Base-by-base conservation (phyloP, 1,140 invertebrate species). In the Tetranychus cinnabarinus region DNA sequence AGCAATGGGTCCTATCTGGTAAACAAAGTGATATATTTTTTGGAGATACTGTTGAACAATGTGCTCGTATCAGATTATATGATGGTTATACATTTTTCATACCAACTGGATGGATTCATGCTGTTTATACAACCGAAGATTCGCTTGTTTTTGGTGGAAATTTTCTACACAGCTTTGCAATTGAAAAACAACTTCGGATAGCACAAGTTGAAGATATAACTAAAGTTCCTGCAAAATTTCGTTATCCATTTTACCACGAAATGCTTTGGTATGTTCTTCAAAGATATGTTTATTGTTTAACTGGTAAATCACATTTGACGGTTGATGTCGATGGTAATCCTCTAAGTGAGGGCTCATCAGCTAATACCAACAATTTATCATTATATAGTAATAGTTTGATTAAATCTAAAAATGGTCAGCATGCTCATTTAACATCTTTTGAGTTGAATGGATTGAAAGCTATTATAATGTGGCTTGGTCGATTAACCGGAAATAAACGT, bases 221-320 rank as follows among this genome's bases (percentile, higher is more conserved):
- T 13, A 86, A 86, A 82, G 87, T 97, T 39, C 89, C 89, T 2
- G 84, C 90, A 66, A 96, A 96, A 75, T 97, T 95, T 74, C 80
- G 91, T 0, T 97, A 96, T 73, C 92, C 92, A 15, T 97, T 93
- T 73, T 97, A 92, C 72, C 90, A 86, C 5, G 91, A 97, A 76
- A 93, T 97, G 82, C 74, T 93, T 34, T 97, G 92, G 92, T 97
- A 97, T 73, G 90, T 96, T 2, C 73, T 97, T 46, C 89, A 91
- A 67, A 78, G 87, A 45, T 96, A 97, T 72, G 86, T 97, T 3
- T 80, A 84, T 66, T 86, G 86, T 56, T 72, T 96, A 15, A 75
- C 91, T 37, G 89, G 89, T 0, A 80, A 83, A 62, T 83, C 81
- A 42, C 86, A 91, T 72, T 72, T 88, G 7, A 50, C 45, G 3